phyloP scores from a whole-genome alignment of 2,113 vertebrate genomes.

The Gulo gulo region DNA sequence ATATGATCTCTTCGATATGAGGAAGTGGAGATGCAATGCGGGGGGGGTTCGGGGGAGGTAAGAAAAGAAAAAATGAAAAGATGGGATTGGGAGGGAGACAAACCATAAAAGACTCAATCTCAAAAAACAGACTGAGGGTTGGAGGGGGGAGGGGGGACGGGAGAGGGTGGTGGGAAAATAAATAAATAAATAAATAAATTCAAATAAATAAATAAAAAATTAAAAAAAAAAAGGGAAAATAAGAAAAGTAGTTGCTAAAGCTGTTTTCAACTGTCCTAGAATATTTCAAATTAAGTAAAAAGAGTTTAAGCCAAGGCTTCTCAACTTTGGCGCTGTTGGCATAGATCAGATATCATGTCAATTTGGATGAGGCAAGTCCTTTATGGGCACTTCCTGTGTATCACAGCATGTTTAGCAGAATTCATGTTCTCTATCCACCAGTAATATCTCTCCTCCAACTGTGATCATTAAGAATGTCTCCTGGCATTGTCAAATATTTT shows the following conservation, averaged over 20 bases:
- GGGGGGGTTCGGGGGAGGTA: too few species aligned
- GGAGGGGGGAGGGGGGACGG: too few species aligned
- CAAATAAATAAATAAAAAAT: too few species aligned
- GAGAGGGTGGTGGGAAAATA: too few species aligned
- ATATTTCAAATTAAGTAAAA: not conserved
- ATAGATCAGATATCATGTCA: not conserved
- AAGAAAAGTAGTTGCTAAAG: not conserved
- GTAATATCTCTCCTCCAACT: not conserved
- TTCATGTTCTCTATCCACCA: not conserved
- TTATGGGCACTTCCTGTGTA: not conserved
- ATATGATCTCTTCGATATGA: too few species aligned
- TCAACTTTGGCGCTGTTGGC: not conserved
- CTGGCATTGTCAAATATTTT: not conserved
- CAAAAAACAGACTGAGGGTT: too few species aligned
- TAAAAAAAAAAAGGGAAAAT: not conserved
- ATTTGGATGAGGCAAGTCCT: not conserved
- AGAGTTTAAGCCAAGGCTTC: not conserved
- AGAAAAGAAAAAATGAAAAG: too few species aligned
- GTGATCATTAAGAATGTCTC: not conserved
- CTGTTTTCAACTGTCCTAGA: not conserved
- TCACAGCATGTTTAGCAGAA: not conserved
- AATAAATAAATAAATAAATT: too few species aligned
- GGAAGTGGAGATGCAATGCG: too few species aligned
- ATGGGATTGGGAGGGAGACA: too few species aligned
- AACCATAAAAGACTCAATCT: too few species aligned